Percentiles rank a stretch among this genome's conserved stretches.
Conservation (phyloP, 2,888 invertebrate genomes). For the Choristoneura rosaceana region DNA sequence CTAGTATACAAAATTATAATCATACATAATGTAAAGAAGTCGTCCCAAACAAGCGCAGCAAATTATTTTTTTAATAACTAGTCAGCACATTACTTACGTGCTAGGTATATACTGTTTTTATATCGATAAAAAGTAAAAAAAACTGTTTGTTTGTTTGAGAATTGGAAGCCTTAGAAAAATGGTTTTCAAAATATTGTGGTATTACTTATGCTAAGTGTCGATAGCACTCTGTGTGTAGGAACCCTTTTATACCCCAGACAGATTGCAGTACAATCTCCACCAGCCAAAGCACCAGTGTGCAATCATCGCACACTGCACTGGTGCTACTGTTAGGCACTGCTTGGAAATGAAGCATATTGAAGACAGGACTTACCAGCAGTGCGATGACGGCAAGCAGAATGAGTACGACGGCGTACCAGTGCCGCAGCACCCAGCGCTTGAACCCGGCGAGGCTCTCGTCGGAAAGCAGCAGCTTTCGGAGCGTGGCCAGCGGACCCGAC, state of each 20-base stretch:
- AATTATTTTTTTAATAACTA: background rate
- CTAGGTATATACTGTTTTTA: no score
- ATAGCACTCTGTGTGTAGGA: no score
- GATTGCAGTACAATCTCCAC: no score
- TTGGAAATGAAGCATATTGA: background rate
- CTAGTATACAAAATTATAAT: no score
- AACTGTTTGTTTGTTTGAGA: no score
- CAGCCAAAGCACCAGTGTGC: no score
- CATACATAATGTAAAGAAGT: background rate
- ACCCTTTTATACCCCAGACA: no score
- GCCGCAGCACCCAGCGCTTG: constrained; percentile 93
- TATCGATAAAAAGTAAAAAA: no score
- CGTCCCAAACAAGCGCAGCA: background rate
- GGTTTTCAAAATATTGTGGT: no score
- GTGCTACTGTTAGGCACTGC: background rate
- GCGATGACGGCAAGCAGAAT: constrained; percentile 90
- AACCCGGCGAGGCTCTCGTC: constrained; percentile 96
- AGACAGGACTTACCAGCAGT: constrained; percentile 89
- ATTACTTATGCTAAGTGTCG: no score
- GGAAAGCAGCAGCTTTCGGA: constrained; percentile 93
- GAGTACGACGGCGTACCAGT: constrained; percentile 96
- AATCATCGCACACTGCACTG: no score
- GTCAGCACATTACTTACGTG: background rate
- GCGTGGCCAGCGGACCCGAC: constrained; percentile 95
- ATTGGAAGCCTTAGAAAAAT: no score